A percentile compares a stretch with the other conserved stretches of the same genome.
Conservation (phyloP, 2,888 invertebrate species). For the Heteromyza rotundicornis region DNA sequence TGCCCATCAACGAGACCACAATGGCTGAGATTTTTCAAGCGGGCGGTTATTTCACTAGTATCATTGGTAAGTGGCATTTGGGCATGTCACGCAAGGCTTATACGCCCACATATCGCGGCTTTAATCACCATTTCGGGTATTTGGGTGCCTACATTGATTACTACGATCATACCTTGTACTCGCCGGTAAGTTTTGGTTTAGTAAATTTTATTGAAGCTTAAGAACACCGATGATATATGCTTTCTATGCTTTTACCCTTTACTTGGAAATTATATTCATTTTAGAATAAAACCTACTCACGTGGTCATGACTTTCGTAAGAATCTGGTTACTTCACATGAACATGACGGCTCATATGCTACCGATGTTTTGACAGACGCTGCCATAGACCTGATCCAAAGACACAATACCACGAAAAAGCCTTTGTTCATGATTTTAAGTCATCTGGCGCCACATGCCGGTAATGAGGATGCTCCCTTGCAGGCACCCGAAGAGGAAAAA, state of each 20-base stretch:
- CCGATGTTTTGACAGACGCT: slow-evolving; percentile 73
- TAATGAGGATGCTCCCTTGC: slow-evolving; percentile 71
- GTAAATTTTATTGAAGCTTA: background rate
- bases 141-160: slow-evolving; percentile 84
- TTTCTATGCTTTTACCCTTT: no score
- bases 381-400: slow-evolving; percentile 68
- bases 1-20: slow-evolving; percentile 73
- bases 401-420: slow-evolving; percentile 67
- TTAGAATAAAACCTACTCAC: slow-evolving; percentile 38
- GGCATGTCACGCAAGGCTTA: slow-evolving; percentile 72
- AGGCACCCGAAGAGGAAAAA: slow-evolving; percentile 76
- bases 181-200: slow-evolving; percentile 60
- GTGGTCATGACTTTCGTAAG: slow-evolving; percentile 65
- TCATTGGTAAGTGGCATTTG: slow-evolving; percentile 92
- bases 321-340: slow-evolving; percentile 65
- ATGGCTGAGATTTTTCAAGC: slow-evolving; percentile 73
- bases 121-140: slow-evolving; percentile 83
- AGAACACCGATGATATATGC: background rate
- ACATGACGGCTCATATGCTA: slow-evolving; percentile 69
- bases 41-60: slow-evolving; percentile 79
- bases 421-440: slow-evolving; percentile 79
- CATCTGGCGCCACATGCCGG: slow-evolving; percentile 83
- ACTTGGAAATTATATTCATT: slow-evolving; percentile 24
- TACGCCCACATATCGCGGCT: slow-evolving; percentile 77
- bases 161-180: slow-evolving; percentile 69